Base-by-base conservation (phyloP, 1,140 invertebrate species). In the Monochamus saltuarius region DNA sequence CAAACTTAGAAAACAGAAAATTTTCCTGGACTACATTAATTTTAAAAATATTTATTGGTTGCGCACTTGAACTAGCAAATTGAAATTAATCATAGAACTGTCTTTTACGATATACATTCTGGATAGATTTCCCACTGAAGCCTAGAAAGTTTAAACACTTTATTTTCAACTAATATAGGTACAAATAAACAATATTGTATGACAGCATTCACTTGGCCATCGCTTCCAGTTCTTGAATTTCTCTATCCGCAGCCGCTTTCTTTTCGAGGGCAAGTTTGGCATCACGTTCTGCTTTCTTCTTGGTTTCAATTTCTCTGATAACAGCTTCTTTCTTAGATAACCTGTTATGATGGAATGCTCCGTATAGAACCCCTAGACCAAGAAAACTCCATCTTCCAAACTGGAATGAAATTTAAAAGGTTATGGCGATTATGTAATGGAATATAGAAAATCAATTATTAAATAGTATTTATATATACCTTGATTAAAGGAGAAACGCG, bases 311-410 rank as follows among this genome's bases (percentile, higher is more conserved):
- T 73, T 85, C 88, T 29, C 87, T 79, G 13, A 85, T 69, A 51
- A 77, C 81, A 43, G 77, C 77, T 74, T 90, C 89, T 71, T 81
- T 87, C 73, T 83, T 90, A 19, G 83, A 82, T 1, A 89, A 77
- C 40, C 85, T 81, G 65, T 73, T 83, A 58, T 90, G 87, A 72
- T 89, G 84, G 67, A 84, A 84, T 1, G 85, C 82, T 47, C 89
- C 89, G 65, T 89, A 91, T 1, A 83, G 56, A 55, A 91, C 79
- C 17, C 89, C 89, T 4, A 80, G 74, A 11, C 76, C 67, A 8
- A 91, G 80, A 61, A 91, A 79, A 62, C 83, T 86, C 88, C 88
- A 91, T 73, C 89, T 81, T 16, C 83, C 82, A 73, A 90, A 87
- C 87, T 89, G 71, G 9, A 59, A 61, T 29, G 29, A 19, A 19